Conservation (phyloP, 2,113 vertebrate species). For the Hippocampus zosterae region DNA sequence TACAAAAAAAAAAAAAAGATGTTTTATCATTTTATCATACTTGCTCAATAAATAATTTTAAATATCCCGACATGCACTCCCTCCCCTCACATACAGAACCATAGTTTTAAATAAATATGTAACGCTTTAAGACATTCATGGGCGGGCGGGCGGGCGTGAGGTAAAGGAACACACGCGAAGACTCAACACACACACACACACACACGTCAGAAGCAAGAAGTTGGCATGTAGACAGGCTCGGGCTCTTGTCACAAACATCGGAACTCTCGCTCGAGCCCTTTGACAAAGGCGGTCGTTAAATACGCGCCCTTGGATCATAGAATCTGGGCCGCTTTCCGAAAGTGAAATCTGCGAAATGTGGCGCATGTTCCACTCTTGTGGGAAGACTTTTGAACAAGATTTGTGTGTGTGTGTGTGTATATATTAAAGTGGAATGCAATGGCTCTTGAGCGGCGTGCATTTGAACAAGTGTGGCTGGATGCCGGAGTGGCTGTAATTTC, state of each 20-base stretch:
- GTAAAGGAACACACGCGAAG: constrained; percentile 17
- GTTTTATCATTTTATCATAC: constrained; percentile 23
- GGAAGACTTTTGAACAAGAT: background rate
- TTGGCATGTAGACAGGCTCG: background rate
- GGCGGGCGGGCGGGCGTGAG: constrained; percentile 34
- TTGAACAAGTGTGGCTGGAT: background rate
- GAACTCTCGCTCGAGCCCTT: background rate
- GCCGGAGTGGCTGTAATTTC: constrained; percentile 14
- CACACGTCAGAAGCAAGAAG: background rate
- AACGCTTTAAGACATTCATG: constrained; percentile 51
- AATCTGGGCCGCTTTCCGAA: background rate
- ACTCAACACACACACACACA: constrained; percentile 11
- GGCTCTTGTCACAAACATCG: background rate
- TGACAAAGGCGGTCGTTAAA: background rate
- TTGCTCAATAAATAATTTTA: constrained; percentile 26
- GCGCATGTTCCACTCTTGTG: background rate
- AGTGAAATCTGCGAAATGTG: background rate
- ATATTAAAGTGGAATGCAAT: background rate
- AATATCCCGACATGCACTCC: constrained; percentile 35
- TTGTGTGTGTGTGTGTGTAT: too few relatives aligned
- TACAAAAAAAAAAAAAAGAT: constrained; percentile 45
- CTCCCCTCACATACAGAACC: constrained; percentile 20
- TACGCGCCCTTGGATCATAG: background rate
- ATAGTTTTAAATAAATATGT: constrained; percentile 12
- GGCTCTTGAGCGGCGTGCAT: background rate